Base-by-base conservation (phyloP, 2,113 vertebrate species). In the Chloropsis hardwickii region DNA sequence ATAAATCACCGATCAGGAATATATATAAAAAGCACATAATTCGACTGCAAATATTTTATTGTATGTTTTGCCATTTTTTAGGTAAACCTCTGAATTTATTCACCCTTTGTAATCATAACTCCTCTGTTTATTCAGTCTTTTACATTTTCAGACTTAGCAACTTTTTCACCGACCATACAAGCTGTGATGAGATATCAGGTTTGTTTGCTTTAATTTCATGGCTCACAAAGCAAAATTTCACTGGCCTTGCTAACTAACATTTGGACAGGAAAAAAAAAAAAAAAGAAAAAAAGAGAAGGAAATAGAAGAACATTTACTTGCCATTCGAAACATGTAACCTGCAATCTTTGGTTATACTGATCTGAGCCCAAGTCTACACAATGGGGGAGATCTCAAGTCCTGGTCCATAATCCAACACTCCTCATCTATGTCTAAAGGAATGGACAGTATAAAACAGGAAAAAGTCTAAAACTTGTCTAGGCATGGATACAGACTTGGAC, bases 211-310 rank as follows among this genome's bases (percentile, higher is more conserved):
- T 22, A 45, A 22, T 67, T 48, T 65, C 48, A 69, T 31, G 37
- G n/a, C 14, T 48, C 51, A 72, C 6, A 84, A 33, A 65, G 12
- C 7, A 60, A 84, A 60, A 54, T 50, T 79, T 76, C 27, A 79
- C 16, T 35, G 31, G 23, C 35, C 10, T 22, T 67, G 40, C 22
- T 45, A 50, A 45, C 4, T 53, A 89, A 35, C 2, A n/a, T 28
- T 78, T 5, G 4, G 7, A 0, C 1, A 5, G 3, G 23, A 47
- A 13, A 5, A 18, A 28, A 31, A 24, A 22, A 11, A n/a, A 47
- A 14, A 5, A 10, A 47, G 37, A 10, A 28, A 47, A 3, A 1
- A 28, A 17, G 3, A 12, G 3, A 27, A 2, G 11, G 7, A 74
- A 84, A 61, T 9, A 16, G 70, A 87, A 79, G 5, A 42, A 3